A percentile compares a stretch with the other conserved stretches of the same genome.
Evolutionary conservation across 2,797 vertebrate genomes (phyloP).

Genomic region (Acropternis orthonyx): DNA sequence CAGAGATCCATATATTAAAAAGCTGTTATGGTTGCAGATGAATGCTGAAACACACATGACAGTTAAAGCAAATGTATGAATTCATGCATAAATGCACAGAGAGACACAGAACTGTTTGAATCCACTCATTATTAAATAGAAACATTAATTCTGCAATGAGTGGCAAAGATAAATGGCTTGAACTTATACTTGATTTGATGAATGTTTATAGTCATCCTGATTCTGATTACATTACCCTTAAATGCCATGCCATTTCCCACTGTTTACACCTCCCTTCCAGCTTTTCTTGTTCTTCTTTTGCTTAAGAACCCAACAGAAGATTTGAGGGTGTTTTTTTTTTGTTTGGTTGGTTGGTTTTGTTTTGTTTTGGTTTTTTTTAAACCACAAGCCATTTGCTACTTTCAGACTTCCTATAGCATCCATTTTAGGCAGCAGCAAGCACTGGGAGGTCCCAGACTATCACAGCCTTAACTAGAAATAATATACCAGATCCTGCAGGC

Average conservation of each 20-base stretch:
- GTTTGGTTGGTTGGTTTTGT: no score
- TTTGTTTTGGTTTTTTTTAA: not conserved
- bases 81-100: not conserved
- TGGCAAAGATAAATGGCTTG: not conserved
- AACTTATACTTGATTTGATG: not conserved
- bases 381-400: not conserved
- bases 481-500: not conserved
- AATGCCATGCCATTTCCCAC: not conserved
- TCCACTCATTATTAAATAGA: not conserved
- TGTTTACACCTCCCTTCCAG: not conserved
- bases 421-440: not conserved
- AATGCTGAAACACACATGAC: constrained; percentile 82
- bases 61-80: not conserved
- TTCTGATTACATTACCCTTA: not conserved
- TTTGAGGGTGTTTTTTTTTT: not conserved
- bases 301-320: not conserved
- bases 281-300: not conserved
- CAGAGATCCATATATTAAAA: constrained; percentile 92
- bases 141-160: not conserved
- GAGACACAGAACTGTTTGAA: not conserved
- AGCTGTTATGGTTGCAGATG: constrained; percentile 96
- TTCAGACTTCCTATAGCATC: not conserved
- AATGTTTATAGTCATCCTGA: not conserved
- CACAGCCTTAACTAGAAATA: not conserved
- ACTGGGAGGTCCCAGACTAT: not conserved